These are phyloP conservation scores for Stigmatopora nigra DNA, from an alignment of 2,113 vertebrate genomes.

Conservation along the genomic window DNA sequence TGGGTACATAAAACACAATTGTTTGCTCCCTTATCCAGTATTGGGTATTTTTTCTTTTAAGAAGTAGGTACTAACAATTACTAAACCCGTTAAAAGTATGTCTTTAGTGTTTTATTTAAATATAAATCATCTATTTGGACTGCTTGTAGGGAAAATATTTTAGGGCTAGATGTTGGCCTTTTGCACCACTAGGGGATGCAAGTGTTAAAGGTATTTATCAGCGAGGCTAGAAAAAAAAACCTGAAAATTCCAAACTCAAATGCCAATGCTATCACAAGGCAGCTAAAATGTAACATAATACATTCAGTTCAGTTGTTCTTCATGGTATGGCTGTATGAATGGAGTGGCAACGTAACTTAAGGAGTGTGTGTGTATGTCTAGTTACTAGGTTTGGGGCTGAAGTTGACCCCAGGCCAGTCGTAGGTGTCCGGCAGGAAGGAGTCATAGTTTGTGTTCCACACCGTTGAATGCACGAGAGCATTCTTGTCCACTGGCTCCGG, in stretches of 20 bases:
- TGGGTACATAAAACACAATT: background rate
- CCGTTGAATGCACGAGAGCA: constrained; percentile 72
- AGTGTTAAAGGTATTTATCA: background rate
- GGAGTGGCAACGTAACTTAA: constrained; percentile 4
- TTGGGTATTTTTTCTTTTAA: background rate
- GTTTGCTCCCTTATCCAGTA: background rate
- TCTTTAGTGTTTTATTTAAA: background rate
- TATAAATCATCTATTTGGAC: background rate
- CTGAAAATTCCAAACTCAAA: background rate
- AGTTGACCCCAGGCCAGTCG: constrained; percentile 79
- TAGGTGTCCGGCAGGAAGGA: constrained; percentile 90
- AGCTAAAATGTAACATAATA: background rate
- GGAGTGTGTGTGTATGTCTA: constrained; percentile 9
- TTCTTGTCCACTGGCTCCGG: constrained; percentile 88
- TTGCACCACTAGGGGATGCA: constrained; percentile 29
- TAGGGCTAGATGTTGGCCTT: constrained; percentile 6
- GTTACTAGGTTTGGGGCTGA: constrained; percentile 55
- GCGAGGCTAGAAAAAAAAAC: background rate
- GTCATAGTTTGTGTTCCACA: constrained; percentile 85
- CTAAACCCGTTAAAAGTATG: background rate
- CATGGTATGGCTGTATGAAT: background rate
- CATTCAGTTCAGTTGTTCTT: background rate
- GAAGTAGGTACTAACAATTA: background rate
- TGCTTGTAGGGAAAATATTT: background rate
- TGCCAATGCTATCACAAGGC: background rate